Evolutionary conservation across 2,113 vertebrate genomes (phyloP), one percentile per base, ranked within the genome.

Genomic region (Crotalus tigris): DNA sequence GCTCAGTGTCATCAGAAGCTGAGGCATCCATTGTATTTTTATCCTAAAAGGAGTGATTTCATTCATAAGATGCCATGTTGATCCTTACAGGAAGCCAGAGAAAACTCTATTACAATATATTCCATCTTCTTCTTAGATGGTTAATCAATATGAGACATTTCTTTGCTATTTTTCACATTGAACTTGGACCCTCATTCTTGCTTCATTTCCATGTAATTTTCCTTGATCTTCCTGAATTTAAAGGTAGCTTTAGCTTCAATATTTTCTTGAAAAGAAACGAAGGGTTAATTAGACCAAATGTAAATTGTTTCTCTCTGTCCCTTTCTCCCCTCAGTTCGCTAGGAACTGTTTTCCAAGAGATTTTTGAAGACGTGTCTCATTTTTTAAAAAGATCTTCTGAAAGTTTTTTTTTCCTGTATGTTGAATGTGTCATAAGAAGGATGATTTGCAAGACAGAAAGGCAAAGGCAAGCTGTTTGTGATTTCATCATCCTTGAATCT

Each of bases 211-310:
- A 93, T 95, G 94, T 54, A 89, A 17, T 92, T 95, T 95, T 61
- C 86, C 86, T 87, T 94, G 92, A 75, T 92, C 86, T 91, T 91
- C 51, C 91, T 95, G 88, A 91, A 61, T 91, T 95, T 89, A 94
- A 95, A 88, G 91, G 85, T 91, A 93, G 88, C 2, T 0, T 90
- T 81, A 92, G 24, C 61, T 93, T 7, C 24, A 94, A 95, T 96
- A 93, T 96, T 96, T 96, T 85, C 94, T 93, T 93, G 90, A 46
- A 96, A 57, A 87, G 90, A 94, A 96, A 94, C 93, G 87, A 93
- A 95, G 81, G 88, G 92, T 90, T 95, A 97, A 97, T 0, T 90
- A 96, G 94, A 94, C 94, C 87, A 91, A 94, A 39, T 24, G 24
- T 89, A 89, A 88, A 81, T 95, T 95, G 86, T 90, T 89, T 94